Percentiles rank a stretch among this genome's conserved stretches.
These are phyloP conservation scores for Cheilosia variabilis DNA, from an alignment of 2,888 invertebrate species.

Conservation along the genomic window DNA sequence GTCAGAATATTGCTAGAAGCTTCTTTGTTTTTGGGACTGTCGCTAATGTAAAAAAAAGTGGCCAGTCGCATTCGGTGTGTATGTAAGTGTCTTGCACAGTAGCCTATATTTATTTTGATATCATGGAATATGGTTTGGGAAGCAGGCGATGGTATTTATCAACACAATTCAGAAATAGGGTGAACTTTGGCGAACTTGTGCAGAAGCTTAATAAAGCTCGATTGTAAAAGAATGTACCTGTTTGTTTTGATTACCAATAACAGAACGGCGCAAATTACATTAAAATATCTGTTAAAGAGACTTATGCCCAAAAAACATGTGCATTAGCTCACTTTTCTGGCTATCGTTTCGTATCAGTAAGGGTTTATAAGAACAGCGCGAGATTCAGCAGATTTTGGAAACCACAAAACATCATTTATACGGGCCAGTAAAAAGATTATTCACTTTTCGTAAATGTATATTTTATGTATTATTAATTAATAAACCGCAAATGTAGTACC, in stretches of 20 bases:
- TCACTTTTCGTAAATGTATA: too few species aligned
- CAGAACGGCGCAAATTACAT: background rate
- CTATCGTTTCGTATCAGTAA: too few species aligned
- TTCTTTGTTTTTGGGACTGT: slow-evolving; percentile 12
- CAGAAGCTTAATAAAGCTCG: slow-evolving; percentile 8
- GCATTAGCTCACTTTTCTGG: too few species aligned
- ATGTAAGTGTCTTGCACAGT: background rate
- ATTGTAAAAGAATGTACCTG: background rate
- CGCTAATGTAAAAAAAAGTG: background rate
- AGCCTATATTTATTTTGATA: slow-evolving; percentile 50
- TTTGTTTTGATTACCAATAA: slow-evolving; percentile 14
- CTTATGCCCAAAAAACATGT: too few species aligned
- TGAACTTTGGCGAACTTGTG: slow-evolving; percentile 19
- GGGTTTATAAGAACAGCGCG: too few species aligned
- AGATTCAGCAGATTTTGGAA: too few species aligned
- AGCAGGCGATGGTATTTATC: slow-evolving; percentile 24
- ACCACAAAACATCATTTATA: too few species aligned
- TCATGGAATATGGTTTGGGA: slow-evolving; percentile 9
- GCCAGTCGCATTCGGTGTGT: slow-evolving; percentile 21
- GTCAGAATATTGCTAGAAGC: slow-evolving; percentile 9
- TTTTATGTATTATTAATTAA: too few species aligned
- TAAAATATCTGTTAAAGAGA: background rate
- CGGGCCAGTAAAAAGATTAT: too few species aligned
- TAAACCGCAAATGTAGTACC: too few species aligned
- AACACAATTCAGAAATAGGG: slow-evolving; percentile 31